Percentiles rank a stretch among this genome's conserved stretches.
Evolutionary conservation across 1,140 invertebrate species (phyloP).

Genomic region (Pteromalus puparum): DNA sequence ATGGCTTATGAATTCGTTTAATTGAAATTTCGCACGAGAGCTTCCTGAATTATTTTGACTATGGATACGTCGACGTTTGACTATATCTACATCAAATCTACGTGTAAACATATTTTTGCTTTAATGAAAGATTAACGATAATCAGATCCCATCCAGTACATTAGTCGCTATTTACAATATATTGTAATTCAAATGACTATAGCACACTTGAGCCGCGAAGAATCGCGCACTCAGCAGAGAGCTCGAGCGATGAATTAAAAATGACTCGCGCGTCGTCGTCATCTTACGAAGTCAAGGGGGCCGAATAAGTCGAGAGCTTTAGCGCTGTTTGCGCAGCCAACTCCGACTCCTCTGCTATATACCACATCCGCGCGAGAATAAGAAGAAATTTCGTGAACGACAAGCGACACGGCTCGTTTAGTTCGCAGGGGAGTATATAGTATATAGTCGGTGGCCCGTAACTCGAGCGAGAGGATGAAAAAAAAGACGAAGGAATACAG

Average conservation of each 20-base stretch:
- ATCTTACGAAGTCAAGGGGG: neutral
- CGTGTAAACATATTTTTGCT: too few relatives aligned
- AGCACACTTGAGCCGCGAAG: neutral
- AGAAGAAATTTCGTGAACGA: conserved; percentile 41
- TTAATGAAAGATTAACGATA: neutral
- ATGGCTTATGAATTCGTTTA: neutral
- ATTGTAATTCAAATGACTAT: neutral
- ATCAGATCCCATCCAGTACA: neutral
- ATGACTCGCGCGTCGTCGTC: conserved; percentile 18
- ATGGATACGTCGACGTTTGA: too few relatives aligned
- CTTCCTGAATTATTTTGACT: neutral
- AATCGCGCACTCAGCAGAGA: neutral
- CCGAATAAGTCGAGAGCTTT: conserved; percentile 24
- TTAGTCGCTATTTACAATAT: neutral
- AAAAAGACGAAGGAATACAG: conserved; percentile 26
- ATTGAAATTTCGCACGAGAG: neutral
- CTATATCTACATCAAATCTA: too few relatives aligned
- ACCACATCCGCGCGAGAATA: conserved; percentile 3
- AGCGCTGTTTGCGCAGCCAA: conserved; percentile 31
- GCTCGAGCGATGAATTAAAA: conserved; percentile 33
- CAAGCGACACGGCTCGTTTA: conserved; percentile 52
- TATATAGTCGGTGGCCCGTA: conserved; percentile 10
- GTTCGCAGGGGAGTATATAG: neutral
- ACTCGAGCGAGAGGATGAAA: conserved; percentile 11
- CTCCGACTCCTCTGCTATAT: neutral